Evolutionary conservation across 2,113 vertebrate species (phyloP).

Genomic region (Neolamprologus hecqui): DNA sequence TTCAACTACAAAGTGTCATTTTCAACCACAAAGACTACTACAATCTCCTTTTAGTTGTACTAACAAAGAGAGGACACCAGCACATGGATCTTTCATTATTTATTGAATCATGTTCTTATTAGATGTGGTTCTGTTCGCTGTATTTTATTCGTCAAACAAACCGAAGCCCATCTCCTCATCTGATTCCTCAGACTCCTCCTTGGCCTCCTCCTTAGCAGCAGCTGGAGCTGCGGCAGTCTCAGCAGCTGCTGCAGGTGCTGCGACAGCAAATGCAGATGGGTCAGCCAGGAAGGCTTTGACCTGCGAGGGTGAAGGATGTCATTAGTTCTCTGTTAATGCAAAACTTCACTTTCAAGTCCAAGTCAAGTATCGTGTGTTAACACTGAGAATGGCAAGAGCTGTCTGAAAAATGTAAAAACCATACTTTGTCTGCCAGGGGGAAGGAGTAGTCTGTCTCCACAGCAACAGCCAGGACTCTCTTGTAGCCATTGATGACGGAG

Average conservation of each 20-base stretch:
- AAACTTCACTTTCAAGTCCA: neutral
- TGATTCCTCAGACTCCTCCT: constrained; percentile 92
- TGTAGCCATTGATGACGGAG: constrained; percentile 92
- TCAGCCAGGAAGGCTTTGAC: constrained; percentile 94
- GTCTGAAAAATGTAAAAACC: neutral
- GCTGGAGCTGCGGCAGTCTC: constrained; percentile 71
- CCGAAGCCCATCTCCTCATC: constrained; percentile 97
- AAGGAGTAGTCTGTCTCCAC: constrained; percentile 95
- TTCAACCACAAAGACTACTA: neutral
- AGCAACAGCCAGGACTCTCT: constrained; percentile 87
- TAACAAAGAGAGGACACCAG: neutral
- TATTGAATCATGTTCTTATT: constrained; percentile 32
- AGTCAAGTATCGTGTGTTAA: neutral
- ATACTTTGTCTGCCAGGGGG: constrained; percentile 95
- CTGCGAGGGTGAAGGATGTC: constrained; percentile 1
- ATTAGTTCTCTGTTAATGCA: neutral
- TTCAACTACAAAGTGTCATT: neutral
- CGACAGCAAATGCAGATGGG: constrained; percentile 85
- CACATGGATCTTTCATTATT: neutral
- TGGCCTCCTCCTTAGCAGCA: constrained; percentile 70
- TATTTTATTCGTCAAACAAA: constrained; percentile 80
- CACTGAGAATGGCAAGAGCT: neutral
- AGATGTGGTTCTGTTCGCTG: neutral
- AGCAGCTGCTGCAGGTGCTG: constrained; percentile 63
- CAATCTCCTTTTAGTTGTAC: neutral